phyloP scores from a whole-genome alignment of 2,888 invertebrate species.

The Cryptocephalus moraei region DNA sequence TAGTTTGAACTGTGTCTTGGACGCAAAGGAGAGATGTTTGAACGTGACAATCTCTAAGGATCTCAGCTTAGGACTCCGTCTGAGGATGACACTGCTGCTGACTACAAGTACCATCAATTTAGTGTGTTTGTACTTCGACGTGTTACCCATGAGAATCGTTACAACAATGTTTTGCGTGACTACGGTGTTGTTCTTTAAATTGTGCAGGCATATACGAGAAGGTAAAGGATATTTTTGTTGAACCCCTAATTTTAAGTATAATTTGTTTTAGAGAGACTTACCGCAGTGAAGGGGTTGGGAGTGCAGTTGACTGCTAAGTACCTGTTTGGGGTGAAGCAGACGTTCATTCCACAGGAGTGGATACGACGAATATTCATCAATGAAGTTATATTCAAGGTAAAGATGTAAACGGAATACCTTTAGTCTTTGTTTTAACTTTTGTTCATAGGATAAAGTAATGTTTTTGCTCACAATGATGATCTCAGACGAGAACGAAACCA shows the following conservation, averaged over 20 bases:
- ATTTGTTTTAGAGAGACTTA: slow-evolving; percentile 8
- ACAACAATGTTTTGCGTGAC: slow-evolving; percentile 4
- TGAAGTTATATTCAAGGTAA: slow-evolving; percentile 15
- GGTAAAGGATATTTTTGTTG: slow-evolving; percentile 3
- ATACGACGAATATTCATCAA: slow-evolving; percentile 15
- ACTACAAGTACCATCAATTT: no score
- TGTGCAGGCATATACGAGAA: slow-evolving; percentile 4
- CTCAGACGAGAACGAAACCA: slow-evolving; percentile 3
- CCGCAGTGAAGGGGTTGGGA: slow-evolving; percentile 11
- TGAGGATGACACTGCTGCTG: no score
- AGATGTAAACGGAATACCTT: background rate
- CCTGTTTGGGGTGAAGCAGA: slow-evolving; percentile 7
- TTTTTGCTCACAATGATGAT: slow-evolving; percentile 10
- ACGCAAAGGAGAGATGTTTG: no score
- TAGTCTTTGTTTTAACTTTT: background rate
- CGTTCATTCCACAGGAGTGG: slow-evolving; percentile 13
- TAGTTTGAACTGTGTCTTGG: no score
- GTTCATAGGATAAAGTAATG: slow-evolving; percentile 12
- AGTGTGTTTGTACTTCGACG: background rate
- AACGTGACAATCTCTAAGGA: no score
- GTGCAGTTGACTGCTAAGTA: slow-evolving; percentile 11
- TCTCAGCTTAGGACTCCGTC: no score
- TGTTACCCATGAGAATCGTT: slow-evolving; percentile 4
- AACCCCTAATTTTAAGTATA: background rate
- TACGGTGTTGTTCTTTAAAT: slow-evolving; percentile 1